phyloP scores from a whole-genome alignment of 2,797 vertebrate species.

The Helarctos malayanus region DNA sequence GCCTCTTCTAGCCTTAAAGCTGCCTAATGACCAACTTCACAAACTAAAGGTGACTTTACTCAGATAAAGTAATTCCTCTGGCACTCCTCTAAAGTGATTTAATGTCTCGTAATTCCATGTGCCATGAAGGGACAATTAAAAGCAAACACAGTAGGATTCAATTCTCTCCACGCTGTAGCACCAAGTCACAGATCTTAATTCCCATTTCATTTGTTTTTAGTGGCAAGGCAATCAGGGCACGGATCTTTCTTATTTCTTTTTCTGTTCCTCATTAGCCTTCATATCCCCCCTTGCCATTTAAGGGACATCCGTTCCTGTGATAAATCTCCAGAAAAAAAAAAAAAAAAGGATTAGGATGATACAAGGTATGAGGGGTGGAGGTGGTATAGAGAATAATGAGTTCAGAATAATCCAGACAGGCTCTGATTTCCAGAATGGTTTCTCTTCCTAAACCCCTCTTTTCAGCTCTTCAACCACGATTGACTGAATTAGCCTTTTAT shows the following conservation, averaged over 20 bases:
- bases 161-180: neutral
- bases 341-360: neutral
- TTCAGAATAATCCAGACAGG: neutral
- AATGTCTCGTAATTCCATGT: conserved; percentile 41
- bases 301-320: neutral
- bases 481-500: neutral
- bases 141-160: conserved; percentile 25
- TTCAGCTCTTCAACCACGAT: fast-evolving
- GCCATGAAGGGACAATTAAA: conserved; percentile 75
- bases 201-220: conserved; percentile 57
- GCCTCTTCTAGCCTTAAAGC: neutral
- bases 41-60: conserved; percentile 64
- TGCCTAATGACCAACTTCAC: neutral
- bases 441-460: neutral
- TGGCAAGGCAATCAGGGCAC: neutral
- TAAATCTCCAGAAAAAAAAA: neutral
- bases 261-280: neutral
- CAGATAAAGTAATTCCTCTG: conserved; percentile 47
- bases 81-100: conserved; percentile 55
- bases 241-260: conserved; percentile 25
- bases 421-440: neutral
- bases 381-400: neutral
- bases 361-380: neutral
- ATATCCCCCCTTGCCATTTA: neutral
- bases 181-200: neutral